phyloP scores from a whole-genome alignment of 2,888 invertebrate genomes.

The Homarus gammarus region DNA sequence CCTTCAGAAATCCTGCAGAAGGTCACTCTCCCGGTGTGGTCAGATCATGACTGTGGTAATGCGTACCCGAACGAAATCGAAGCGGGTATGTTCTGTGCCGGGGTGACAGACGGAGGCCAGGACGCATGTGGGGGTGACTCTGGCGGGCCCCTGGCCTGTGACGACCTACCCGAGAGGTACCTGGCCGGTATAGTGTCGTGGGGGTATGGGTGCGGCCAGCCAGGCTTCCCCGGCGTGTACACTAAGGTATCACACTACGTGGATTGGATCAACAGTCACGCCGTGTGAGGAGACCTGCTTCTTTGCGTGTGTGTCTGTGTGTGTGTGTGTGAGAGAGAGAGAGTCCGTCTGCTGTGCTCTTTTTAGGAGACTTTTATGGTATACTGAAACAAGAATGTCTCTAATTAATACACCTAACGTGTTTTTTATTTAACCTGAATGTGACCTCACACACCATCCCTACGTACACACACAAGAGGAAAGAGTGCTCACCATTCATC shows the following conservation, averaged over 20 bases:
- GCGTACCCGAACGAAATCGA: background rate
- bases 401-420: too few relatives aligned
- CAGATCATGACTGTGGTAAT: background rate
- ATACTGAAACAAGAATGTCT: too few relatives aligned
- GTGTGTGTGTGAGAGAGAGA: conserved; percentile 11
- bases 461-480: too few relatives aligned
- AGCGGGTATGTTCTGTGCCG: background rate
- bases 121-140: conserved; percentile 4
- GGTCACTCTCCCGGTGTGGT: background rate
- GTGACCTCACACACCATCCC: too few relatives aligned
- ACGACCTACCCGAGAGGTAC: background rate
- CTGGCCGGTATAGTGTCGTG: background rate
- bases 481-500: too few relatives aligned
- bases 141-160: background rate
- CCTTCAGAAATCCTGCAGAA: background rate
- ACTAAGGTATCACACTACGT: background rate
- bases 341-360: background rate
- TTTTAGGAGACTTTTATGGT: too few relatives aligned
- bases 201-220: background rate
- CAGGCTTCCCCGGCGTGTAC: background rate
- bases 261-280: background rate
- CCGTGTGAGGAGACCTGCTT: background rate
- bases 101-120: background rate
- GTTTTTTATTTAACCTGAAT: too few relatives aligned
- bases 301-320: background rate